Evolutionary conservation across 2,113 vertebrate species (phyloP).

Genomic region (Vulpes lagopus): DNA sequence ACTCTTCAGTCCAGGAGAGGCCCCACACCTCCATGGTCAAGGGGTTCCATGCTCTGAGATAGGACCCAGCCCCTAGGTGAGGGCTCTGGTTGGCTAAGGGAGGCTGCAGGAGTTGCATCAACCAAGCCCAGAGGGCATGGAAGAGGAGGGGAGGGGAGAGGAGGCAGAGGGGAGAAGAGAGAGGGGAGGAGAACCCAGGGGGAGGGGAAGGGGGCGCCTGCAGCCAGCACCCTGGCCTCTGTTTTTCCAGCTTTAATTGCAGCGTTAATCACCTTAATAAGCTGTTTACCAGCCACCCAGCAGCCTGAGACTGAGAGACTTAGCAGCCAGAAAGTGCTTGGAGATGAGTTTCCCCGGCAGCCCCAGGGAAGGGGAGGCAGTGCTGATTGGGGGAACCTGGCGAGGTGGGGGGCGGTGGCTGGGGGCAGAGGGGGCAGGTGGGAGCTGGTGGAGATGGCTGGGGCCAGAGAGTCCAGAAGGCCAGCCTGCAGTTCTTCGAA

Average conservation of each 20-base stretch:
- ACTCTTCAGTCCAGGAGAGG: not conserved
- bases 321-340: constrained; percentile 74
- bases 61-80: not conserved
- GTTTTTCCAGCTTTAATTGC: constrained; percentile 80
- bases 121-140: not conserved
- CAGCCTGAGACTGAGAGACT: constrained; percentile 68
- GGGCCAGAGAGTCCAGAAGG: not conserved
- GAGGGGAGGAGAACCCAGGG: not conserved
- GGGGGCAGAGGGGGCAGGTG: not conserved
- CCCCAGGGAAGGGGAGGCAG: not conserved
- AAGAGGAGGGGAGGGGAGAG: not conserved
- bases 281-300: constrained; percentile 79
- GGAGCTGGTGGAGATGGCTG: not conserved
- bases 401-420: not conserved
- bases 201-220: not conserved
- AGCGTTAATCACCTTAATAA: constrained; percentile 77
- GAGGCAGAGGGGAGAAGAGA: no score
- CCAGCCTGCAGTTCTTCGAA: not conserved
- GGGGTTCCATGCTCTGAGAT: not conserved
- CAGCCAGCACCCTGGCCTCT: constrained; percentile 71
- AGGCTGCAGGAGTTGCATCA: constrained; percentile 19
- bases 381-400: not conserved
- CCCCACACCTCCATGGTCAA: fast-evolving
- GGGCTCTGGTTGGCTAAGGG: not conserved
- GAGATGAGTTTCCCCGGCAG: constrained; percentile 67